These are phyloP conservation scores for Hemicrepidius hirtus DNA, from an alignment of 2,888 invertebrate genomes.

Conservation along the genomic window DNA sequence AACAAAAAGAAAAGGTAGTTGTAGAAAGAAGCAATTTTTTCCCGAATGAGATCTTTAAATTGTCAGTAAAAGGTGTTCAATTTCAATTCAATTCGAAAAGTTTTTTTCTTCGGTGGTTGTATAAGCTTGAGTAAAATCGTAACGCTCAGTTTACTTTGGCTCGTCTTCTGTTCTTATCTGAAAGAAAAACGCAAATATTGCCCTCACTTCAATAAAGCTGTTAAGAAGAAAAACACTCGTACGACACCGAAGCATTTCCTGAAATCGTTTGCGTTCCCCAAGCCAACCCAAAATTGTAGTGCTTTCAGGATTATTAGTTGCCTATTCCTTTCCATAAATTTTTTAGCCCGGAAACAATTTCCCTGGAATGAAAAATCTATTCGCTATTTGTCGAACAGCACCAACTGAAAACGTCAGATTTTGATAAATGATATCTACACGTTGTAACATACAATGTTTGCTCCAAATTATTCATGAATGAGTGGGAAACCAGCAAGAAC, in stretches of 20 bases:
- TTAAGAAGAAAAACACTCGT: slow-evolving; percentile 25
- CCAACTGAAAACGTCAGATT: slow-evolving; percentile 36
- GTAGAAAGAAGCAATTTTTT: slow-evolving; percentile 1
- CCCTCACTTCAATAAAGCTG: slow-evolving; percentile 28
- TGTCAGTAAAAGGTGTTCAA: background rate
- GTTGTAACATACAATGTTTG: slow-evolving; percentile 27
- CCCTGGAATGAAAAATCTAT: slow-evolving; percentile 33
- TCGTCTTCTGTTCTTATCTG: slow-evolving; percentile 10
- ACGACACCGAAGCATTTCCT: slow-evolving; percentile 32
- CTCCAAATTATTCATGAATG: slow-evolving; percentile 37
- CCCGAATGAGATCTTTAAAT: background rate
- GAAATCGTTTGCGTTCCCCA: slow-evolving; percentile 27
- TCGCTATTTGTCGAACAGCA: slow-evolving; percentile 31
- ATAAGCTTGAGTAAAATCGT: slow-evolving; percentile 10
- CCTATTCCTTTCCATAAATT: slow-evolving; percentile 22
- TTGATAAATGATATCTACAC: slow-evolving; percentile 40
- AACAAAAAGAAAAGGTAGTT: slow-evolving; percentile 53
- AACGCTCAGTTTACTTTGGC: slow-evolving; percentile 36
- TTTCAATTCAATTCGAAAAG: slow-evolving; percentile 8
- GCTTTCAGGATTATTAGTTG: slow-evolving; percentile 30
- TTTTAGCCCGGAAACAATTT: slow-evolving; percentile 30
- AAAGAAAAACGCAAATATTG: slow-evolving; percentile 33
- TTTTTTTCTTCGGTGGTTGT: slow-evolving; percentile 11
- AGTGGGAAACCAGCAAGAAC: slow-evolving; percentile 26
- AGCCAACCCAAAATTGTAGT: slow-evolving; percentile 15